phyloP scores from a whole-genome alignment of 1,140 invertebrate genomes.

The Neomicropteryx cornuta region DNA sequence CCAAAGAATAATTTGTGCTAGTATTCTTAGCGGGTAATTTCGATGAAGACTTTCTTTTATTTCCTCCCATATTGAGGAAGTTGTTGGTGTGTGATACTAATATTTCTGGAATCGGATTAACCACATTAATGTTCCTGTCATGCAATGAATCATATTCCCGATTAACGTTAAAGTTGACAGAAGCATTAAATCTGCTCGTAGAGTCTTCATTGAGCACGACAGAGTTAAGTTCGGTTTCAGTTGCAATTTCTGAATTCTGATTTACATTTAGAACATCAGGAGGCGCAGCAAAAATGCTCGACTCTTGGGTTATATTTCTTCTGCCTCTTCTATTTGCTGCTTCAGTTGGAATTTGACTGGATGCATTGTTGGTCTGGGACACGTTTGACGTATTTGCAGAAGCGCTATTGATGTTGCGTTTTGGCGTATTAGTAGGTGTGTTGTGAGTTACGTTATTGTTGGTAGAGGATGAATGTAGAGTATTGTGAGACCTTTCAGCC shows the following conservation, averaged over 20 bases:
- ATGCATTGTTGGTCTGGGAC: conserved; percentile 14
- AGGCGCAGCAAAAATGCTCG: conserved; percentile 30
- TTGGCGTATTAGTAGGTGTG: conserved; percentile 27
- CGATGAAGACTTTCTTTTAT: conserved; percentile 31
- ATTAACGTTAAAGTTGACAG: conserved; percentile 25
- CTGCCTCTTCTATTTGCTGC: conserved; percentile 14
- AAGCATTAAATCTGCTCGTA: conserved; percentile 10
- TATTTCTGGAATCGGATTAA: conserved; percentile 31
- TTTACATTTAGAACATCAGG: conserved; percentile 43
- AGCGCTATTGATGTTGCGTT: conserved; percentile 24
- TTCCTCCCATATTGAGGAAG: conserved; percentile 21
- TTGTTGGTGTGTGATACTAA: conserved; percentile 33
- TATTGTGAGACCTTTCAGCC: conserved; percentile 35
- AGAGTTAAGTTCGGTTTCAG: conserved; percentile 6
- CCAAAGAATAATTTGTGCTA: too few relatives aligned
- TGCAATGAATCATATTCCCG: conserved; percentile 17
- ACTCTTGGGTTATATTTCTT: conserved; percentile 28
- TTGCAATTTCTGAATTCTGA: conserved; percentile 25
- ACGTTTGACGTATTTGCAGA: conserved; percentile 7
- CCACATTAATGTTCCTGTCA: conserved; percentile 25
- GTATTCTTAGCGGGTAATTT: conserved; percentile 35
- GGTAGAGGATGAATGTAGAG: conserved; percentile 24
- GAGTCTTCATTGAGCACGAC: conserved; percentile 18
- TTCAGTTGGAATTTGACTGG: conserved; percentile 10
- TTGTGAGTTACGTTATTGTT: conserved; percentile 18